Conservation (phyloP, 2,888 invertebrate species). For the Drosophila neotestacea region DNA sequence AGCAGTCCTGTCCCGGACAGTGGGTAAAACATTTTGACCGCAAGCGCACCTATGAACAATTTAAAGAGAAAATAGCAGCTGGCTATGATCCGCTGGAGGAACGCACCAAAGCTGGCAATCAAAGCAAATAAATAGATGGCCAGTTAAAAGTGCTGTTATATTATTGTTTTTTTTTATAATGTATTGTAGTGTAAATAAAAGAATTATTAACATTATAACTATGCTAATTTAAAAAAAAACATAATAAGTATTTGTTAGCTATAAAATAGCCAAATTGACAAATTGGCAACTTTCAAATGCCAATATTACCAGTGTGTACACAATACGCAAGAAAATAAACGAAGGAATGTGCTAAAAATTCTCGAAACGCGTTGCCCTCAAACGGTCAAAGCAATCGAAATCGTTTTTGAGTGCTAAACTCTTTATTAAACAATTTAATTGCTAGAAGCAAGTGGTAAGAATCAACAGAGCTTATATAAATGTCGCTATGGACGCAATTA, state of each 20-base stretch:
- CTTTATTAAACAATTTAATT: slow-evolving; percentile 45
- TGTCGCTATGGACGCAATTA: slow-evolving; percentile 65
- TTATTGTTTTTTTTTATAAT: slow-evolving; percentile 61
- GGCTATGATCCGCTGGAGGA: slow-evolving; percentile 91
- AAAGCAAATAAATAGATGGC: slow-evolving; percentile 51
- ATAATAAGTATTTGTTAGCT: too few relatives aligned
- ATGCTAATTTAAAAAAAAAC: slow-evolving; percentile 5
- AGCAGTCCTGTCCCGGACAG: slow-evolving; percentile 91
- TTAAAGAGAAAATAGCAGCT: slow-evolving; percentile 94
- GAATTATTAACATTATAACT: slow-evolving; percentile 25
- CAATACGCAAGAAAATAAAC: not conserved
- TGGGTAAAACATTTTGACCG: slow-evolving; percentile 98
- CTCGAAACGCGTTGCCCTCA: slow-evolving; percentile 8
- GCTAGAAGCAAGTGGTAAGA: not conserved
- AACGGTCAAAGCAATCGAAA: slow-evolving; percentile 32
- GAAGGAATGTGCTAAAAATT: slow-evolving; percentile 38
- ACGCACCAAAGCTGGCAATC: slow-evolving; percentile 38
- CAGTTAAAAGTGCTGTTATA: slow-evolving; percentile 4
- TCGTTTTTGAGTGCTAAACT: slow-evolving; percentile 34
- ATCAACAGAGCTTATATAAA: slow-evolving; percentile 13
- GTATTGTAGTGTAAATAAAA: slow-evolving; percentile 62
- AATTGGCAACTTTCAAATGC: slow-evolving; percentile 21
- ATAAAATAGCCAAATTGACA: too few relatives aligned
- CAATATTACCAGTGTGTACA: slow-evolving; percentile 36
- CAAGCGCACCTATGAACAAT: slow-evolving; percentile 94